Conservation (phyloP, 1,140 invertebrate genomes). For the Episyrphus balteatus region DNA sequence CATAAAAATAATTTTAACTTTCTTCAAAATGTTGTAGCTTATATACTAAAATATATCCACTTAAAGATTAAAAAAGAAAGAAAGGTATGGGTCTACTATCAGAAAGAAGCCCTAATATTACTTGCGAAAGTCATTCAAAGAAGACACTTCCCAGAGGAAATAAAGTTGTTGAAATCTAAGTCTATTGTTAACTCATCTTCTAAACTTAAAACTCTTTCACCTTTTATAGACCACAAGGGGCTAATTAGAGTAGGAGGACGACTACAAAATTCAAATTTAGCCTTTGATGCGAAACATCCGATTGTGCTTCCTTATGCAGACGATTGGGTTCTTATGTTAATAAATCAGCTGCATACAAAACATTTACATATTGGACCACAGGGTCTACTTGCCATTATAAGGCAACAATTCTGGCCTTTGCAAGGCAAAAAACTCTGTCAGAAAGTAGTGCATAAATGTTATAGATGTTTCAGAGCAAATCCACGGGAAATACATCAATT, state of each 20-base stretch:
- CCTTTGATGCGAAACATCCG: background rate
- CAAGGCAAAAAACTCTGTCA: background rate
- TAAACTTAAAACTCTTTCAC: background rate
- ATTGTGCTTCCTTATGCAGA: background rate
- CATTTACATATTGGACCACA: background rate
- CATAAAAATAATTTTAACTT: background rate
- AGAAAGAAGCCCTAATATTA: too few relatives aligned
- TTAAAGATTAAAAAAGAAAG: background rate
- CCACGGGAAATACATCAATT: background rate
- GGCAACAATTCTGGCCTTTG: constrained; percentile 4
- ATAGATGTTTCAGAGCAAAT: constrained; percentile 1
- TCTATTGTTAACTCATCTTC: too few relatives aligned
- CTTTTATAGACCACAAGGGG: background rate
- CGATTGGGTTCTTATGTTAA: background rate
- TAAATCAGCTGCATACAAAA: background rate
- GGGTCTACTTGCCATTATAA: background rate
- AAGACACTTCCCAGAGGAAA: too few relatives aligned
- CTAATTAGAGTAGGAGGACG: background rate
- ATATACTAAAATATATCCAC: background rate
- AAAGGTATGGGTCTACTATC: too few relatives aligned
- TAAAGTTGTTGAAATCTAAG: too few relatives aligned
- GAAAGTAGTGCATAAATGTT: background rate
- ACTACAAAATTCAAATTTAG: background rate
- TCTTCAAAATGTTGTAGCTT: too few relatives aligned
- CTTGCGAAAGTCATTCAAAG: too few relatives aligned